Base-by-base conservation (phyloP, 2,888 invertebrate species). In the Lumbricus terrestris region DNA sequence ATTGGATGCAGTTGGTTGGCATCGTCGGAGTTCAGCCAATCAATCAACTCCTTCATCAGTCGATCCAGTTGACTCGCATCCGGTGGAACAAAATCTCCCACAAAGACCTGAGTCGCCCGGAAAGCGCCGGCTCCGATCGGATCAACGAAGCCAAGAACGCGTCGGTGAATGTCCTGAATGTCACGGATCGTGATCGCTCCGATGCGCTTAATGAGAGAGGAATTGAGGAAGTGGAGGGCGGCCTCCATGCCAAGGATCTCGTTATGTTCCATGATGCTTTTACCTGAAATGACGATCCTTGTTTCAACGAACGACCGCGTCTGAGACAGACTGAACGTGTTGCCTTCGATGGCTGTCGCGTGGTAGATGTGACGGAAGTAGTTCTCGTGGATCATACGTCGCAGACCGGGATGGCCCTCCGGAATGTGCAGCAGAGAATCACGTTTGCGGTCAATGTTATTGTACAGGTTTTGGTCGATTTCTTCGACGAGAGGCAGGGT, bases 271-370 rank as follows among this genome's bases (percentile, higher is more conserved):
- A 97, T 96, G 89, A 99, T 97, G 94, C 98, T 98, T 95, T 99
- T 99, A 0, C 98, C 97, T 0, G 97, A 97, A 93, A 97, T 95
- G 15, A 96, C 96, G 92, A 96, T 96, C 88, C 97, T 96, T 0
- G 98, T 99, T 95, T 99, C 99, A 37, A 99, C 96, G 91, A 99
- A 97, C 91, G 97, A 97, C 92, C 98, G 96, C 0, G 99, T 97
- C 95, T 99, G 98, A 37, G 97, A 97, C 85, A 99, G 95, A 5
- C 97, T 97, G 97, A 99, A 97, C 0, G 99, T 99, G 94, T 99
- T 99, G 0, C 99, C 99, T 95, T 99, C 99, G 92, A 99, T 98
- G 38, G 98, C 99, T 35, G 98, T 98, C 0, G 98, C 98, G 94
- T 99, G 99, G 95, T 98, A 98, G 92, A 99, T 98, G 94, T 99